These are phyloP conservation scores for Spongilla lacustris DNA, from an alignment of 37 sponge, comb jelly and placozoan genomes.

Conservation along the genomic window DNA sequence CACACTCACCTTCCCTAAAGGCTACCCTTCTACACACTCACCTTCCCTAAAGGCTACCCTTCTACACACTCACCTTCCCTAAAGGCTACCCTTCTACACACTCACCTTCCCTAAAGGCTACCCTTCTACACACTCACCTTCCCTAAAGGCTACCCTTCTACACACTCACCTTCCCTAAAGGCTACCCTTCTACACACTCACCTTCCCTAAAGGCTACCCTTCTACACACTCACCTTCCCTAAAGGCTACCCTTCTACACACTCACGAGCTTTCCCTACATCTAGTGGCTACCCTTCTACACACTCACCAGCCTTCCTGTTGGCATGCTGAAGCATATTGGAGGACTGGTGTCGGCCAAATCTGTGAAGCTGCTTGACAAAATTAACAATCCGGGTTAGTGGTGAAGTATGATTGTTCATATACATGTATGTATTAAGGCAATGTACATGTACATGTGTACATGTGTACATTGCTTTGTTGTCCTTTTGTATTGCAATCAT, in stretches of 20 bases:
- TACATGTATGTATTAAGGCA: slow-evolving; percentile 9
- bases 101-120: too few relatives aligned
- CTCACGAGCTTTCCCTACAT: neutral
- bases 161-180: neutral
- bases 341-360: slow-evolving; percentile 83
- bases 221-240: too few relatives aligned
- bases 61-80: too few relatives aligned
- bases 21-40: too few relatives aligned
- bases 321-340: slow-evolving; percentile 69
- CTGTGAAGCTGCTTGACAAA: slow-evolving; percentile 89
- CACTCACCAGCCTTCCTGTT: slow-evolving; percentile 69
- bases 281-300: slow-evolving; percentile 87
- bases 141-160: too few relatives aligned
- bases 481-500: neutral
- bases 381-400: slow-evolving; percentile 72
- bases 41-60: too few relatives aligned
- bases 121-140: too few relatives aligned
- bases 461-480: neutral
- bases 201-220: neutral
- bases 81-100: too few relatives aligned
- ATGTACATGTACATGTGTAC: neutral
- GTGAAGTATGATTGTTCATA: too few relatives aligned
- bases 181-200: neutral
- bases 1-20: too few relatives aligned
- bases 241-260: neutral